phyloP scores from a whole-genome alignment of 2,888 invertebrate species.

The Amiota mariae region DNA sequence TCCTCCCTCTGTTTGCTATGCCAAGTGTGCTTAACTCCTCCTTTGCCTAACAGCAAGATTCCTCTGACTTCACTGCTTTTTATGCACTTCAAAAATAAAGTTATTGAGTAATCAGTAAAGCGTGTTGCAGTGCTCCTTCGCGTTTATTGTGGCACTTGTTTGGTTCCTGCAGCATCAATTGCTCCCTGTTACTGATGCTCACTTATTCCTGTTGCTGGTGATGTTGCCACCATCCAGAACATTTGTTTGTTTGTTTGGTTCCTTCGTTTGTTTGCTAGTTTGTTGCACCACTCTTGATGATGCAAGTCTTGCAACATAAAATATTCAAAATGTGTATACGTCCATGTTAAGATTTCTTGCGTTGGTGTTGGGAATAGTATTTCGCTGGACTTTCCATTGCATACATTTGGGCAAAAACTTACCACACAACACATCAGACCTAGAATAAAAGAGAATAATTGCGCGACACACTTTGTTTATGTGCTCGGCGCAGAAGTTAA shows the following conservation, averaged over 20 bases:
- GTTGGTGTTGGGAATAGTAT: slow-evolving; percentile 2
- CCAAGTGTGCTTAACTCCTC: too few species aligned
- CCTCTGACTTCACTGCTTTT: background rate
- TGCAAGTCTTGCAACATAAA: slow-evolving; percentile 3
- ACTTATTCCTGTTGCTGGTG: too few species aligned
- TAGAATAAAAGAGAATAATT: slow-evolving; percentile 63
- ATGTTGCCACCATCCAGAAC: background rate
- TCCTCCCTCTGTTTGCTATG: background rate
- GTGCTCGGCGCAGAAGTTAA: slow-evolving; percentile 39
- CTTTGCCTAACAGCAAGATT: background rate
- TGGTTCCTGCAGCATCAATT: background rate
- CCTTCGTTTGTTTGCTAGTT: slow-evolving; percentile 16
- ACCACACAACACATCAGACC: slow-evolving; percentile 48
- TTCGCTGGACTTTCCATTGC: slow-evolving; percentile 2
- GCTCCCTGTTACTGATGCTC: background rate
- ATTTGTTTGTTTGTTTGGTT: background rate
- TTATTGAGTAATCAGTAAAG: slow-evolving; percentile 66
- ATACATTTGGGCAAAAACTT: background rate
- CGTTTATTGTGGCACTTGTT: background rate
- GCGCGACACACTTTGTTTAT: slow-evolving; percentile 71
- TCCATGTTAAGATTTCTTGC: background rate
- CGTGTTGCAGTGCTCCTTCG: slow-evolving; percentile 29
- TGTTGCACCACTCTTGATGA: slow-evolving; percentile 2
- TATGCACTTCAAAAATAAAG: slow-evolving; percentile 39
- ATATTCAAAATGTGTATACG: background rate